Percentiles rank a stretch among this genome's conserved stretches.
Evolutionary conservation across 2,888 invertebrate genomes (phyloP).

Genomic region (Fissipunctia ypsillon): DNA sequence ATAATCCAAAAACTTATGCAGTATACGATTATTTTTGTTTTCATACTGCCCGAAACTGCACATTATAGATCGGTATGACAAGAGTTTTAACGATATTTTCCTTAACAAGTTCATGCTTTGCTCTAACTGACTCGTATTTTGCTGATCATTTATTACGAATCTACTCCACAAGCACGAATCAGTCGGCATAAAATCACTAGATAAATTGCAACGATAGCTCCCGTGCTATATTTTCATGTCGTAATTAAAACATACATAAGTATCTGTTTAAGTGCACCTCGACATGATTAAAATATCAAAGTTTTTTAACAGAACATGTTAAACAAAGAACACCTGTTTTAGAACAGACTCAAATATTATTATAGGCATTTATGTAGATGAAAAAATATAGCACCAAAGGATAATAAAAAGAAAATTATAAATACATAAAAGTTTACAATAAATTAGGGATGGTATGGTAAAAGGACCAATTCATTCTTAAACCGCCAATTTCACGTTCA

Average conservation of each 20-base stretch:
- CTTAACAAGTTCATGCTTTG: not conserved
- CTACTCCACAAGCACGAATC: not conserved
- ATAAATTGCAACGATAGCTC: not conserved
- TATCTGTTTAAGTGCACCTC: constrained; percentile 17
- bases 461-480: constrained; percentile 18
- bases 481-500: constrained; percentile 26
- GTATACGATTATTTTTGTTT: not conserved
- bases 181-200: not conserved
- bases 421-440: constrained; percentile 28
- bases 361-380: constrained; percentile 16
- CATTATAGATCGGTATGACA: not conserved
- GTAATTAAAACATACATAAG: not conserved
- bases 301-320: constrained; percentile 13
- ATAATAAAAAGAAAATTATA: constrained; percentile 31
- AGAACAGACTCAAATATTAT: constrained; percentile 17
- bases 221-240: constrained; percentile 25
- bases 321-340: constrained; percentile 30
- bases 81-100: not conserved
- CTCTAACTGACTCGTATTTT: not conserved
- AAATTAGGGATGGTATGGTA: constrained; percentile 38
- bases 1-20: not conserved
- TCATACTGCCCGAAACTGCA: not conserved
- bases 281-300: constrained; percentile 12
- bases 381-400: constrained; percentile 63
- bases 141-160: not conserved